Percentiles rank a stretch among this genome's conserved stretches.
Conservation (phyloP, 2,888 invertebrate genomes). For the Halictus quadricinctus region DNA sequence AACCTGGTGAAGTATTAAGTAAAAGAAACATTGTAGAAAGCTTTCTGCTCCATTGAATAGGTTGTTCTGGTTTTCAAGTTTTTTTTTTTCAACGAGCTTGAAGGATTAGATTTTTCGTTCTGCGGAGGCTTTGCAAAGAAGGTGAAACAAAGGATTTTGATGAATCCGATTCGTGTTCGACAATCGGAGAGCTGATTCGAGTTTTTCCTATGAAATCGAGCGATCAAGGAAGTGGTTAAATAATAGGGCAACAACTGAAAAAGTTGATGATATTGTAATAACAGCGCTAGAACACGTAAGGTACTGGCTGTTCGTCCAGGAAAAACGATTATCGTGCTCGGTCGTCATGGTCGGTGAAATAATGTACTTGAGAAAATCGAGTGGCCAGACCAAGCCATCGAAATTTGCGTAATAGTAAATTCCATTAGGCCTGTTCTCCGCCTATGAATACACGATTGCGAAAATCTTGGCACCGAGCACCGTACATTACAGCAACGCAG, state of each 20-base stretch:
- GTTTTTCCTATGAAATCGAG: background rate
- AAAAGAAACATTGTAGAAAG: background rate
- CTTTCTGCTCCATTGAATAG: background rate
- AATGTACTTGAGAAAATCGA: constrained; percentile 51
- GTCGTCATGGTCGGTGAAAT: constrained; percentile 25
- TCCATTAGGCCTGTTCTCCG: constrained; percentile 37
- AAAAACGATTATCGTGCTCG: constrained; percentile 20
- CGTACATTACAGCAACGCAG: constrained; percentile 2
- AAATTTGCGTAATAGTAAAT: constrained; percentile 66
- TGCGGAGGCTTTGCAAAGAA: background rate
- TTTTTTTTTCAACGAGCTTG: background rate
- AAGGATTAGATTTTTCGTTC: background rate
- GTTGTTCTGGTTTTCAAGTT: too few relatives aligned
- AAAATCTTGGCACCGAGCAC: constrained; percentile 17
- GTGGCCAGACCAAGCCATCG: constrained; percentile 3
- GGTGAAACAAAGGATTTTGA: background rate
- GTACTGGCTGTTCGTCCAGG: background rate
- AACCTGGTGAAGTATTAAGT: background rate
- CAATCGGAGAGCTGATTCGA: background rate
- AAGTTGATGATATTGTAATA: constrained; percentile 8
- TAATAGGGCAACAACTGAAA: background rate
- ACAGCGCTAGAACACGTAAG: background rate
- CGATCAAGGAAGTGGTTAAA: constrained; percentile 10
- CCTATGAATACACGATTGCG: constrained; percentile 46
- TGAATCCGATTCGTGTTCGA: background rate